These are phyloP conservation scores for Tribolium madens DNA, from an alignment of 1,140 invertebrate species.

Conservation along the genomic window DNA sequence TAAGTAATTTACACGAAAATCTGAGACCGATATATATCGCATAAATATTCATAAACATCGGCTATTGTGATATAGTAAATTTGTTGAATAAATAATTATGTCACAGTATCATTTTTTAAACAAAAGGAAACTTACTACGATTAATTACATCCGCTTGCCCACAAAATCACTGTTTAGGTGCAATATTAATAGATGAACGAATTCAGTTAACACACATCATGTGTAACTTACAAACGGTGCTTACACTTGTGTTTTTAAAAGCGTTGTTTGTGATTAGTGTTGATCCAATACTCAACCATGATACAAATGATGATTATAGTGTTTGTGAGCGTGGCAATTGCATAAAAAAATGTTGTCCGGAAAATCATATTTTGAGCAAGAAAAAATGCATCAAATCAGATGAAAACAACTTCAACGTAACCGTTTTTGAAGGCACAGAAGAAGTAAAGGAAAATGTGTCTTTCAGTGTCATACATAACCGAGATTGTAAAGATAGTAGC, in stretches of 20 bases:
- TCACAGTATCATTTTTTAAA: neutral
- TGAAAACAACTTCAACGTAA: neutral
- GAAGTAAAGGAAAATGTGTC: neutral
- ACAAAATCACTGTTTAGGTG: neutral
- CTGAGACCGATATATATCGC: too few relatives aligned
- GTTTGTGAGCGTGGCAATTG: neutral
- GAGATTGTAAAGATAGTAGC: neutral
- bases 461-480: neutral
- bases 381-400: neutral
- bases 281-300: neutral
- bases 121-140: neutral
- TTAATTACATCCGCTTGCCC: neutral
- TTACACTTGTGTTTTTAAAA: neutral
- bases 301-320: neutral
- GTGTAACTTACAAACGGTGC: neutral
- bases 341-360: constrained; percentile 7
- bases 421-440: neutral
- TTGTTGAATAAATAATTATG: too few relatives aligned
- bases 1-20: too few relatives aligned
- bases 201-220: neutral
- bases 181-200: neutral
- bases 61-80: too few relatives aligned
- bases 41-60: too few relatives aligned
- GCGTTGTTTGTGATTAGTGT: neutral
- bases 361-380: neutral